Percentiles rank a stretch among this genome's conserved stretches.
Evolutionary conservation across 2,113 vertebrate genomes (phyloP).

Genomic region (Platysternon megacephalum): DNA sequence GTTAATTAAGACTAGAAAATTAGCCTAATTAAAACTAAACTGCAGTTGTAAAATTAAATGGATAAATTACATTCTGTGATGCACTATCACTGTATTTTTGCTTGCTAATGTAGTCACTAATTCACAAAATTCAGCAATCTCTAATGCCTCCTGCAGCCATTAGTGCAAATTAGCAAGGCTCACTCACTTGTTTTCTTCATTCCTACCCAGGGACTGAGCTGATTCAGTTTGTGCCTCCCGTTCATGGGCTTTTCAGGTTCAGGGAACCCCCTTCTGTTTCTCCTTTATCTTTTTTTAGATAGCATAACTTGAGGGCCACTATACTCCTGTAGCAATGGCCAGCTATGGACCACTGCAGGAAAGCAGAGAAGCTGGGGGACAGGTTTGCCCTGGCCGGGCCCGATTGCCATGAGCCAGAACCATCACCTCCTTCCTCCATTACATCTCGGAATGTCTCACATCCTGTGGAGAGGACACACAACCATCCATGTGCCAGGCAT

Average conservation of each 20-base stretch:
- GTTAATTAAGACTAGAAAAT: background rate
- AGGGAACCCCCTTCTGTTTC: background rate
- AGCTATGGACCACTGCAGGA: background rate
- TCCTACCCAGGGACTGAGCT: background rate
- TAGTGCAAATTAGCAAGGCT: background rate
- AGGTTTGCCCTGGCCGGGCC: rapidly evolving
- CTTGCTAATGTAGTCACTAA: background rate
- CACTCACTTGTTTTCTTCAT: background rate
- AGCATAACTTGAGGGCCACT: background rate
- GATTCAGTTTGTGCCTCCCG: background rate
- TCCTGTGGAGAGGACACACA: background rate
- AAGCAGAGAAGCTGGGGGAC: background rate
- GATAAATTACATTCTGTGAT: background rate
- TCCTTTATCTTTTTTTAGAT: background rate
- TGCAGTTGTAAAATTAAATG: background rate
- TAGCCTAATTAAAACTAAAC: constrained; percentile 12
- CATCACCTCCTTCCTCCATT: background rate
- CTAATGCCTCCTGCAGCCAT: background rate
- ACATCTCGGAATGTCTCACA: background rate
- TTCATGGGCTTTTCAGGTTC: background rate
- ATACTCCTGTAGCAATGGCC: background rate
- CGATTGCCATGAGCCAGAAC: background rate
- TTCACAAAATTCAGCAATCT: background rate
- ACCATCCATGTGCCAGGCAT: background rate
- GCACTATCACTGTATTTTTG: background rate